These are phyloP conservation scores for Hetaerina titia DNA, from an alignment of 2,888 invertebrate species.

Conservation along the genomic window DNA sequence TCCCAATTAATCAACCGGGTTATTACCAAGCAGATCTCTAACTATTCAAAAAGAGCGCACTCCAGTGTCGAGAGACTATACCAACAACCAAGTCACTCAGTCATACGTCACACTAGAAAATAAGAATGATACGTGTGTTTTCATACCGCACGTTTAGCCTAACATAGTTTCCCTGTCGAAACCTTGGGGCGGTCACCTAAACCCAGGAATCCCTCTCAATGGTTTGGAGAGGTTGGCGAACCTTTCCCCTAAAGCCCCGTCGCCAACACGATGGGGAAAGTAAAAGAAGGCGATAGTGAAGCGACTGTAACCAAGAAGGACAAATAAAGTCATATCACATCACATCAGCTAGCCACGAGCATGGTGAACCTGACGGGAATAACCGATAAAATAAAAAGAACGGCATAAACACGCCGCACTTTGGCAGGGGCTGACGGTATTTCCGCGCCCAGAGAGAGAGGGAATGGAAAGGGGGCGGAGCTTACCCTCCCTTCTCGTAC, in stretches of 20 bases:
- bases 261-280: background rate
- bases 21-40: no score
- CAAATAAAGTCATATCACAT: slow-evolving; percentile 19
- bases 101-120: background rate
- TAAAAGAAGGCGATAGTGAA: background rate
- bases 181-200: background rate
- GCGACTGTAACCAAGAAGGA: background rate
- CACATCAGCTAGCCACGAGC: background rate
- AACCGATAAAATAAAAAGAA: background rate
- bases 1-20: no score
- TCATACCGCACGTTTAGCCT: background rate
- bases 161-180: background rate
- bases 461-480: background rate
- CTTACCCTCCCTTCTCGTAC: background rate
- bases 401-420: background rate
- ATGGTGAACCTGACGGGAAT: background rate
- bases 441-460: background rate
- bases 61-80: no score
- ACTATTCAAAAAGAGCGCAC: no score
- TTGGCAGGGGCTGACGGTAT: background rate
- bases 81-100: no score
- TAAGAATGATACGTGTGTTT: background rate
- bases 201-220: background rate
- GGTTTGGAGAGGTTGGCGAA: background rate
- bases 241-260: background rate